Base-by-base conservation (phyloP, 53 echinoderm and acorn worm genomes). In the Holothuria leucospilota region DNA sequence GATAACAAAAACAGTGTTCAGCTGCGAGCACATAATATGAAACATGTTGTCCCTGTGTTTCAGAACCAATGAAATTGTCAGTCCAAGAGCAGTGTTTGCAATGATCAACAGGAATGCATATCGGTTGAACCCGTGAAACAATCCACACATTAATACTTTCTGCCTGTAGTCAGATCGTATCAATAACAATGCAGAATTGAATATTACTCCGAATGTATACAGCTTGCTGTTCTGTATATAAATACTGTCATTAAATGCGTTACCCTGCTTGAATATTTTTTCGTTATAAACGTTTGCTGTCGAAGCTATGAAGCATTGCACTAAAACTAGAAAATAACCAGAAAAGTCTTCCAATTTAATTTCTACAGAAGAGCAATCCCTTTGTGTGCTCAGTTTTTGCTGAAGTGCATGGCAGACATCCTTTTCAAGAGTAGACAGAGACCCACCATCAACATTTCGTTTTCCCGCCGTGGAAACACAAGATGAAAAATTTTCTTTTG, bases 1-100 rank as follows among this genome's bases (percentile, higher is more conserved):
- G 53, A 97, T 93, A n/a, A 97, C 93, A 21, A 87, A 14, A 20
- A 97, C 93, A 2, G 95, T 97, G 14, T 87, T 85, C 20, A 94
- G 28, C 86, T 94, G 94, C 11, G 95, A 75, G 27, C 87, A 89
- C 62, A 94, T 73, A 8, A 97, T 86, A 62, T 97, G 98, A 78
- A 97, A 97, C 98, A 97, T 97, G 83, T 97, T 97, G 72, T 97
- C 98, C 62, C 93, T 80, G 64, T 91, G 92, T 85, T 97, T 97
- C 7, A 97, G 70, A 40, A 97, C 95, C 41, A 95, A 52, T 3
- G 98, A 93, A 29, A 95, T 91, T 0, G 91, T 95, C 2, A 97
- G 89, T 13, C 98, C 98, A 25, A 95, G 59, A 20, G 83, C 77
- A n/a, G 95, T 92, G 23, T 85, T 91, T 39, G 82, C 92, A 27